Evolutionary conservation across 2,113 vertebrate species (phyloP).

Genomic region (Vulpes vulpes): DNA sequence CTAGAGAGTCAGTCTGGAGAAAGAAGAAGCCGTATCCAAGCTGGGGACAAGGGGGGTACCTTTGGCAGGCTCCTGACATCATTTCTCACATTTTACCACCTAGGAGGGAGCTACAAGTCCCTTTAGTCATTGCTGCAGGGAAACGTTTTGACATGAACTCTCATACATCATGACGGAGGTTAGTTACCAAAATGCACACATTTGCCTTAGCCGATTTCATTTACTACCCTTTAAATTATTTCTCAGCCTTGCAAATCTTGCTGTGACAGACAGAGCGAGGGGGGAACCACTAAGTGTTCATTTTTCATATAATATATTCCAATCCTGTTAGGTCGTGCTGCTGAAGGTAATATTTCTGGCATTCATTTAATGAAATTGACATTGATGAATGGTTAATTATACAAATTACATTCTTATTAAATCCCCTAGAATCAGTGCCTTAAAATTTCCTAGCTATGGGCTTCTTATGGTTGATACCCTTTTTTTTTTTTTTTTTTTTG

Average conservation of each 20-base stretch:
- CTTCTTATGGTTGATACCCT: slow-evolving; percentile 81
- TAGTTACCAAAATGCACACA: slow-evolving; percentile 85
- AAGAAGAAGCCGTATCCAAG: background rate
- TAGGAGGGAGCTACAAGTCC: slow-evolving; percentile 61
- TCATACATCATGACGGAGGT: slow-evolving; percentile 81
- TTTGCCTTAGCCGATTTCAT: slow-evolving; percentile 84
- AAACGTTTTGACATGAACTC: slow-evolving; percentile 87
- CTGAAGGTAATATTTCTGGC: slow-evolving; percentile 91
- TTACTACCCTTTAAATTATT: slow-evolving; percentile 88
- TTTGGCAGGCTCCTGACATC: background rate
- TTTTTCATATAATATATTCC: slow-evolving; percentile 90
- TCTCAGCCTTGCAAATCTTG: slow-evolving; percentile 86
- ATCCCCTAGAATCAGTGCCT: slow-evolving; percentile 89
- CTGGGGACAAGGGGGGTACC: background rate
- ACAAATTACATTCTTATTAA: slow-evolving; percentile 93
- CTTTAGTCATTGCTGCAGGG: slow-evolving; percentile 59
- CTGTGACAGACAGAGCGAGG: slow-evolving; percentile 84
- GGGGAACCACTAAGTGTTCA: slow-evolving; percentile 80
- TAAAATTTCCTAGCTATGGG: slow-evolving; percentile 89
- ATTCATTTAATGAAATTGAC: slow-evolving; percentile 92
- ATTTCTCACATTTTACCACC: slow-evolving; percentile 43
- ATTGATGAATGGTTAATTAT: slow-evolving; percentile 93
- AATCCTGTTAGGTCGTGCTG: slow-evolving; percentile 89
- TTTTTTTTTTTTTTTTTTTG: slow-evolving; percentile 7
- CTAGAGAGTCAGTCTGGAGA: background rate